Conservation (phyloP, 2,797 vertebrate genomes). For the Sebastes taczanowskii region DNA sequence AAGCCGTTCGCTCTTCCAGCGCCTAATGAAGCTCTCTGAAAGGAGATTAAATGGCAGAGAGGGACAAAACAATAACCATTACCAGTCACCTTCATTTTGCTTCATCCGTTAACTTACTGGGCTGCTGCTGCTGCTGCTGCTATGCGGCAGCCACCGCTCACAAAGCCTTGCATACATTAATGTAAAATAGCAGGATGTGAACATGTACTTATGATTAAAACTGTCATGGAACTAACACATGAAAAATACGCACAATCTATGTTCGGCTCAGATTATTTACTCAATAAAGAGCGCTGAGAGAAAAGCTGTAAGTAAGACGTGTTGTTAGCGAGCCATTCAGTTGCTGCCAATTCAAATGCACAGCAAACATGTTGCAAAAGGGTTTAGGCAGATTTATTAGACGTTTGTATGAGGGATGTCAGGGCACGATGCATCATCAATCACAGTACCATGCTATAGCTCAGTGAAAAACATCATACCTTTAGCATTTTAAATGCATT, state of each 20-base stretch:
- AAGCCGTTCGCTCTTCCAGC: slow-evolving; percentile 70
- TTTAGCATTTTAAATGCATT: slow-evolving; percentile 38
- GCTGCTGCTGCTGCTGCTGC: slow-evolving; percentile 61
- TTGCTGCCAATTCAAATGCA: slow-evolving; percentile 31
- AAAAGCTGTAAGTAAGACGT: not conserved
- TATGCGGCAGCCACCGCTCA: slow-evolving; percentile 37
- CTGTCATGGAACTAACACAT: slow-evolving; percentile 35
- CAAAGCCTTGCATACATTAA: slow-evolving; percentile 25
- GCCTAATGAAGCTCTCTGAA: slow-evolving; percentile 80
- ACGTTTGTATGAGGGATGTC: slow-evolving; percentile 40
- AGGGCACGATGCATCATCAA: slow-evolving; percentile 48
- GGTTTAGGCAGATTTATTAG: slow-evolving; percentile 55
- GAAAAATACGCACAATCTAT: slow-evolving; percentile 7
- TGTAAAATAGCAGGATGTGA: slow-evolving; percentile 27
- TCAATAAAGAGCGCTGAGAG: not conserved
- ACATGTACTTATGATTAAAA: slow-evolving; percentile 28
- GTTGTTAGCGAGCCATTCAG: slow-evolving; percentile 1
- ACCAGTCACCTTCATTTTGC: slow-evolving; percentile 80
- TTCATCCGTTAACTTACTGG: slow-evolving; percentile 60
- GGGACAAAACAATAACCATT: slow-evolving; percentile 80
- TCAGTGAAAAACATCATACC: slow-evolving; percentile 25
- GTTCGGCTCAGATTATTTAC: slow-evolving; percentile 6
- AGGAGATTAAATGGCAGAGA: slow-evolving; percentile 82
- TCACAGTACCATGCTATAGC: slow-evolving; percentile 32
- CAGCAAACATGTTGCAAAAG: slow-evolving; percentile 29